These are phyloP conservation scores for Pollicipes pollicipes DNA, from an alignment of 1,140 invertebrate species.

Conservation along the genomic window DNA sequence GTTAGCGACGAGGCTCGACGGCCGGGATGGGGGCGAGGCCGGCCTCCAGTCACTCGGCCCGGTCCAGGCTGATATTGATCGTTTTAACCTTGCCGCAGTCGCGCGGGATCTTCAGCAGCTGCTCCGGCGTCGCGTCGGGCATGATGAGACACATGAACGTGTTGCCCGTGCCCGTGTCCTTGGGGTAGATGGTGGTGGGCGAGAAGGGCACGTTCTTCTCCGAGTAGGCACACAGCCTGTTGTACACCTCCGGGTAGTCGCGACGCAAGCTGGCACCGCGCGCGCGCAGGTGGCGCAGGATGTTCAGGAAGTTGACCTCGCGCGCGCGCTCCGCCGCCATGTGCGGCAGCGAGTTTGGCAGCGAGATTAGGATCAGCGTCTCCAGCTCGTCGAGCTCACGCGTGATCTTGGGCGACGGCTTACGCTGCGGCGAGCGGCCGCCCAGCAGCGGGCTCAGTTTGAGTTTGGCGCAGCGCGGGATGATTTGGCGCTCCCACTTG, in stretches of 20 bases:
- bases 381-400: conserved; percentile 39
- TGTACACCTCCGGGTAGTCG: conserved; percentile 61
- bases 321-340: conserved; percentile 42
- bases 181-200: conserved; percentile 73
- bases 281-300: conserved; percentile 52
- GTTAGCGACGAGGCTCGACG: too few species aligned
- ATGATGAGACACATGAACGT: conserved; percentile 84
- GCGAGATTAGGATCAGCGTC: conserved; percentile 55
- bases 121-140: conserved; percentile 42
- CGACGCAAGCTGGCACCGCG: conserved; percentile 58
- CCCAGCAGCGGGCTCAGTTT: conserved; percentile 13
- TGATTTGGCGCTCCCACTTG: conserved; percentile 68
- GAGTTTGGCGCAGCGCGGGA: conserved; percentile 63
- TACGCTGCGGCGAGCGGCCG: conserved; percentile 14
- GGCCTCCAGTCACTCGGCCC: too few species aligned
- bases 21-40: too few species aligned
- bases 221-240: conserved; percentile 58
- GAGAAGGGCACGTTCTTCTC: conserved; percentile 60
- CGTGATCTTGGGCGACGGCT: conserved; percentile 24
- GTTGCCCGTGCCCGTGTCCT: conserved; percentile 54
- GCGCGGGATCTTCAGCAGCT: background rate
- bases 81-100: background rate
- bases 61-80: background rate
- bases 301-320: conserved; percentile 60
- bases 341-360: conserved; percentile 35